Evolutionary conservation across 53 echinoderm and acorn worm species (phyloP).

Genomic region (Paracentrotus lividus): DNA sequence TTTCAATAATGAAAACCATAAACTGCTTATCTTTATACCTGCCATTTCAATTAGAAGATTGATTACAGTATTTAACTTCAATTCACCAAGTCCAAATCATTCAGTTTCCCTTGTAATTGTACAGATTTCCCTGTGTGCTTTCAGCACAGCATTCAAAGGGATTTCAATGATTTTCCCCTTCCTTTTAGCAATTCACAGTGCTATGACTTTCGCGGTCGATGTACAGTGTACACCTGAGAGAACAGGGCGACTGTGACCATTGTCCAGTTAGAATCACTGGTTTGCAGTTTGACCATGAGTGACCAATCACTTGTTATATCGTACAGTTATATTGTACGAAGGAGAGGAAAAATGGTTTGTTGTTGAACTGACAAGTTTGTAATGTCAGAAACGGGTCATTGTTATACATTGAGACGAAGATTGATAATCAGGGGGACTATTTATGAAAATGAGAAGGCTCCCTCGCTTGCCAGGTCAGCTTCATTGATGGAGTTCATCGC

Average conservation of each 20-base stretch:
- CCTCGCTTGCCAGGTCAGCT: slow-evolving; percentile 3
- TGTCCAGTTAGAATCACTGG: too few species aligned
- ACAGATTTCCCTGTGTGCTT: neutral
- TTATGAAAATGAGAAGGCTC: neutral
- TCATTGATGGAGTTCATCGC: neutral
- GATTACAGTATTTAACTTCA: slow-evolving; percentile 28
- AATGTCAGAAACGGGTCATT: slow-evolving; percentile 19
- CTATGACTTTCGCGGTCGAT: neutral
- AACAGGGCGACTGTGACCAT: neutral
- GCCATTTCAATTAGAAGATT: slow-evolving; percentile 27
- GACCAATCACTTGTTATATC: slow-evolving; percentile 9
- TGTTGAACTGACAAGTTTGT: slow-evolving; percentile 22
- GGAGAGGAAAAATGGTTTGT: slow-evolving; percentile 28
- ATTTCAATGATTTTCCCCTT: neutral
- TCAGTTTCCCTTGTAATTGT: slow-evolving; percentile 14
- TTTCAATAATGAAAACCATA: slow-evolving; percentile 6
- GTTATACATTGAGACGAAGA: neutral
- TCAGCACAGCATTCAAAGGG: neutral
- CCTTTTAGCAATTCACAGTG: neutral
- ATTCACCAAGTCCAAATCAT: slow-evolving; percentile 19
- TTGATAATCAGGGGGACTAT: slow-evolving; percentile 2
- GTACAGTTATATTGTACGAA: too few species aligned
- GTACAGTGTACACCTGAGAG: neutral
- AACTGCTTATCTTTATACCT: slow-evolving; percentile 45
- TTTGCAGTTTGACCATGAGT: slow-evolving; percentile 15